phyloP scores from a whole-genome alignment of 2,888 invertebrate species.

The Slavum lentiscoides region DNA sequence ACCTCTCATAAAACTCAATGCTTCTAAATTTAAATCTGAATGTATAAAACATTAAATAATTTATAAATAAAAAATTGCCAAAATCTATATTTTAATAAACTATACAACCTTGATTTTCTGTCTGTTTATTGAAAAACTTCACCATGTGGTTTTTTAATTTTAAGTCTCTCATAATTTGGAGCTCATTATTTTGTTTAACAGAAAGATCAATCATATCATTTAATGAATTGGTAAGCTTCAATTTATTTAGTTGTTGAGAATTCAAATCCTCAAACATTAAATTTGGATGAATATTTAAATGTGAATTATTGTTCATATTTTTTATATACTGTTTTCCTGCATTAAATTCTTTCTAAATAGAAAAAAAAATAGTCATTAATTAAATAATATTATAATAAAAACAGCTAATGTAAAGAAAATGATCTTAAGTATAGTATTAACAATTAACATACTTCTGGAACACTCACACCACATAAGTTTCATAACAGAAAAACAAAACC shows the following conservation, averaged over 20 bases:
- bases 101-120: slow-evolving; percentile 32
- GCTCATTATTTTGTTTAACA: slow-evolving; percentile 26
- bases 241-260: slow-evolving; percentile 3
- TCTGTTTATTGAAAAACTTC: slow-evolving; percentile 28
- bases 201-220: slow-evolving; percentile 17
- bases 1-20: slow-evolving; percentile 91
- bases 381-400: background rate
- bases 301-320: slow-evolving; percentile 2
- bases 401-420: no score
- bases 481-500: no score
- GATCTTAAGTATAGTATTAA: no score
- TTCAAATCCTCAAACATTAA: slow-evolving; percentile 19
- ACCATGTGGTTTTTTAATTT: slow-evolving; percentile 29
- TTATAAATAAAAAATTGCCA: background rate
- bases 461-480: no score
- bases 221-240: slow-evolving; percentile 13
- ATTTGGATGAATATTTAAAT: slow-evolving; percentile 25
- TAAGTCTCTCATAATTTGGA: slow-evolving; percentile 31
- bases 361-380: background rate
- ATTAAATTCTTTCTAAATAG: slow-evolving; percentile 30
- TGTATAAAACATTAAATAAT: background rate
- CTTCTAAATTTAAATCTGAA: slow-evolving; percentile 61
- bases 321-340: slow-evolving; percentile 39
- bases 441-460: no score
- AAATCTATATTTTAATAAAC: background rate